Conservation (phyloP, 2,888 invertebrate genomes). For the Pristionchus maxplancki region DNA sequence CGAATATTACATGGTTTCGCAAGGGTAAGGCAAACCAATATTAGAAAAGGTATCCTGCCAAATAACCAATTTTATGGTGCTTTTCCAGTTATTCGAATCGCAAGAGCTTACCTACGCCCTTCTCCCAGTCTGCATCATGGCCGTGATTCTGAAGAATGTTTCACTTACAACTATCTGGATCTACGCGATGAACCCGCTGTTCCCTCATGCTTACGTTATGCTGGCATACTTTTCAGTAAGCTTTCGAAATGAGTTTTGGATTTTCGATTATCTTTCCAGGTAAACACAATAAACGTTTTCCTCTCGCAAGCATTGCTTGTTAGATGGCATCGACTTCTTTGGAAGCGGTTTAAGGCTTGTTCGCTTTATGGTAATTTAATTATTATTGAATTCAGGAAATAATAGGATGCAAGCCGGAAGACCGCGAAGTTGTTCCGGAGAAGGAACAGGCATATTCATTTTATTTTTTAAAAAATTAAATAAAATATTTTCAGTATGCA, state of each 20-base stretch:
- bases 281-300: slow-evolving; percentile 5
- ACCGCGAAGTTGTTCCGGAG: neutral
- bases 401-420: neutral
- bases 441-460: neutral
- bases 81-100: slow-evolving; percentile 2
- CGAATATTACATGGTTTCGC: no score
- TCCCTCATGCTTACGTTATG: neutral
- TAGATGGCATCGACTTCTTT: neutral
- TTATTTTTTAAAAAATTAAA: neutral
- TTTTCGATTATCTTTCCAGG: no score
- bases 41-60: neutral
- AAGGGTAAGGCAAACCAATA: no score
- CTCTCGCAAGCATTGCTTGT: neutral
- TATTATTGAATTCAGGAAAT: neutral
- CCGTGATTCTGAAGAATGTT: neutral
- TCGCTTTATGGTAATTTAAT: neutral
- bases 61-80: neutral
- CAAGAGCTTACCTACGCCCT: slow-evolving; percentile 19
- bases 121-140: neutral
- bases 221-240: neutral
- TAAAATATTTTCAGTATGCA: neutral
- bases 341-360: neutral
- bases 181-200: neutral
- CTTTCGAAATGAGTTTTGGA: neutral
- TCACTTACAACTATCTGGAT: neutral